Evolutionary conservation across 2,113 vertebrate species (phyloP), one percentile per base, ranked within the genome.

Genomic region (Rhipidura dahli): DNA sequence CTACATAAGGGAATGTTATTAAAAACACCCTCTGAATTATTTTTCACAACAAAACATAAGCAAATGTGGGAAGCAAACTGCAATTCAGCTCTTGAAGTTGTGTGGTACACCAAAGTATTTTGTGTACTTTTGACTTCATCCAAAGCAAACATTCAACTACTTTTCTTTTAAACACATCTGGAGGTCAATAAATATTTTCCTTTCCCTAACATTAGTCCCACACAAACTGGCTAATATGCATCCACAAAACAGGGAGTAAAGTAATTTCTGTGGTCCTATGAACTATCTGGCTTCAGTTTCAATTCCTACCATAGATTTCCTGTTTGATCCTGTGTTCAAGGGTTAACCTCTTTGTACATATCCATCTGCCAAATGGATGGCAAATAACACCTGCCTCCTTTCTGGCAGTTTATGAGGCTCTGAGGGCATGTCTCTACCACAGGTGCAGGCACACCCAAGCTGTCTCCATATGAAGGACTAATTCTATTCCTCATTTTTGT

Each of bases 401-500:
- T 79, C 57, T 87, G n/a, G 70, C 40, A 47, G 61, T 80, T 95
- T 85, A 87, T 65, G 84, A 91, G 54, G 57, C 45, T 96, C 82
- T 18, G 35, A 94, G 89, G 72, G 94, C 80, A 95, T 17, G 40
- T 69, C 66, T 91, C 75, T 76, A 61, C 64, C 93, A 84, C 95
- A 96, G 95, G 89, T 92, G 93, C 72, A 88, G 89, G 69, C 93
- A 94, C 95, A 97, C 83, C 91, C 86, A 84, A 84, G 21, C 68
- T 87, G 60, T 47, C 39, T 93, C 51, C 35, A 23, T 23, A 73
- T 4, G 30, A 93, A 87, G 27, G 13, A 47, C 17, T 91, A 82
- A 87, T 53, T 78, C 39, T 57, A 49, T 87, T 87, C 82, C 77
- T 82, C 20, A 18, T 82, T 94, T 92, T 96, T 76, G 21, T 42